Percentiles rank a stretch among this genome's conserved stretches.
phyloP scores from a whole-genome alignment of 2,888 invertebrate species.

The Syrista parreyssii region DNA sequence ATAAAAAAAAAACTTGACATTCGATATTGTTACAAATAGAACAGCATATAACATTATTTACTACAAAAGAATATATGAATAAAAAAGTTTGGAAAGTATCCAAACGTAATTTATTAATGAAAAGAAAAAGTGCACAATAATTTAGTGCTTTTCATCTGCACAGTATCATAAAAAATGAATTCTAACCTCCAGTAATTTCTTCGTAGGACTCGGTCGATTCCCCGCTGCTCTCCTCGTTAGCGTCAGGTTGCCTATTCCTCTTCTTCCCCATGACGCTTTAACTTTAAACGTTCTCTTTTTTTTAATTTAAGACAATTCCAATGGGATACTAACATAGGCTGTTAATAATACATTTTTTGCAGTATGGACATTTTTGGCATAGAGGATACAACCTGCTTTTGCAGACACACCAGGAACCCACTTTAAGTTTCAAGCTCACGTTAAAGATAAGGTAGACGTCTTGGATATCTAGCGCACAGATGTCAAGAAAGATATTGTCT shows the following conservation, averaged over 20 bases:
- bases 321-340: background rate
- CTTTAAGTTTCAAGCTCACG: background rate
- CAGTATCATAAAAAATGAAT: conserved; percentile 9
- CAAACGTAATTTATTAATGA: background rate
- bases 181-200: conserved; percentile 65
- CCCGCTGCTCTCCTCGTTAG: conserved; percentile 70
- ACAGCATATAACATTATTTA: background rate
- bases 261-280: conserved; percentile 76
- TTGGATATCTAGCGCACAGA: background rate
- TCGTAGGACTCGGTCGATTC: conserved; percentile 56
- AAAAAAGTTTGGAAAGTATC: background rate
- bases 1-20: conserved; percentile 3
- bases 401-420: background rate
- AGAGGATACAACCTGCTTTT: background rate
- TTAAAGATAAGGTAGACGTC: background rate
- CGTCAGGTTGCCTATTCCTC: conserved; percentile 76
- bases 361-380: background rate
- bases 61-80: background rate
- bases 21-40: background rate
- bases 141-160: background rate
- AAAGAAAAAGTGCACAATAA: background rate
- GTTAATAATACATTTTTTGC: background rate
- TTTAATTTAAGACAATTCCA: background rate
- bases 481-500: background rate
- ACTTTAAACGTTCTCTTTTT: background rate